Evolutionary conservation across 2,797 vertebrate species (phyloP), one percentile per base, ranked within the genome.

Genomic region (Numenius phaeopus): DNA sequence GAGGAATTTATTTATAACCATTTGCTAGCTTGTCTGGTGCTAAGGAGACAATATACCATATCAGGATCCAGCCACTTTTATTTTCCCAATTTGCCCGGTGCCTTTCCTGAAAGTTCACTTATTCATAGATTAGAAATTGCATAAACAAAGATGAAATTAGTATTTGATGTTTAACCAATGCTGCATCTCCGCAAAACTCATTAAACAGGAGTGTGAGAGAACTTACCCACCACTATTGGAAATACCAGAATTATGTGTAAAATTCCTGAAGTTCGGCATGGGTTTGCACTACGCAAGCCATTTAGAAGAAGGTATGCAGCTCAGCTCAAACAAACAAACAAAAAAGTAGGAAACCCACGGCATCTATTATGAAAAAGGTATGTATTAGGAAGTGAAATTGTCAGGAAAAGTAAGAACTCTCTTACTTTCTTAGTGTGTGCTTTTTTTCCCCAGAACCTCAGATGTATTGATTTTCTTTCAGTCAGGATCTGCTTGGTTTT

Each of bases 391-490:
- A 71, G 21, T 14, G 1, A 73, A 81, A 65, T 54, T 70, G 23
- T 42, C 21, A 30, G 49, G 59, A 64, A 87, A 94, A 85, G 69
- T 40, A 64, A 67, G 73, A 83, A 61, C 76, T 65, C 8, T 44
- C 58, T 73, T 55, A 14, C 21, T 70, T 65, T 72, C 10, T 83
- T 57, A 57, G 18, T 46, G 22, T 61, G 16, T 6, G n/a, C 15
- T 32, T 75, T 50, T 44, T 37, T 39, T 1, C 1, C 1, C 8
- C 29, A 19, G 50, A 91, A 50, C 61, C 30, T 54, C 62, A 91
- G 30, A 65, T 89, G 24, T 54, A 94, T 85, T 88, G 87, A 93
- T 95, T 96, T 96, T 87, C 85, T 89, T 94, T 93, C 67, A 65
- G 59, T 87, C 67, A 44, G 52, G 24, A 55, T 95, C 84, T 94